Conservation (phyloP, 1,140 invertebrate genomes). For the Neocloeon triangulifer region DNA sequence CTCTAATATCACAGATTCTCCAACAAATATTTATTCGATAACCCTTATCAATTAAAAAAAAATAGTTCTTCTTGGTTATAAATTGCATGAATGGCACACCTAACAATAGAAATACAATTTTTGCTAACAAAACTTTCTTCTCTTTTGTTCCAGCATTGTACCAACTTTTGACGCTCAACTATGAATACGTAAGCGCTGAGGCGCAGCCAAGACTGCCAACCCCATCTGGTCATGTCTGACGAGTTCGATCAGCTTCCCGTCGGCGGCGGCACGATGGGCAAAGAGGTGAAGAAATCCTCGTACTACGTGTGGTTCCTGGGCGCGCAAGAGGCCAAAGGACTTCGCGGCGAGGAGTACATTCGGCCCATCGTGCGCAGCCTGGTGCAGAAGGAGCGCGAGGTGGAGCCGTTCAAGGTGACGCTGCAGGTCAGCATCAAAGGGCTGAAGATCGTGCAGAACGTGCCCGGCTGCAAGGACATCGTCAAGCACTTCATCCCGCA, state of each 20-base stretch:
- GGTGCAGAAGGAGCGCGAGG: conserved; percentile 55
- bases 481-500: conserved; percentile 92
- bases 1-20: no score
- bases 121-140: no score
- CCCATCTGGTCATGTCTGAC: neutral
- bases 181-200: no score
- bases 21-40: no score
- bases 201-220: no score
- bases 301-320: conserved; percentile 98
- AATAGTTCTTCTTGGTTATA: no score
- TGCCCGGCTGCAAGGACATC: conserved; percentile 21
- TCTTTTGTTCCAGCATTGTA: no score
- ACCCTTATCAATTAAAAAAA: no score
- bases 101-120: no score
- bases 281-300: conserved; percentile 82
- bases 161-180: no score
- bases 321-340: conserved; percentile 76
- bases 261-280: conserved; percentile 13
- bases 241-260: neutral
- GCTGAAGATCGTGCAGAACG: conserved; percentile 71
- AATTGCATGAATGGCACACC: no score
- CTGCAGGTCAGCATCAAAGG: conserved; percentile 77
- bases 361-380: conserved; percentile 64
- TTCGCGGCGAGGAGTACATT: conserved; percentile 58
- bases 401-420: conserved; percentile 69